Percentiles rank a stretch among this genome's conserved stretches.
These are phyloP conservation scores for Tetrao urogallus DNA, from an alignment of 2,113 vertebrate genomes.

Conservation along the genomic window DNA sequence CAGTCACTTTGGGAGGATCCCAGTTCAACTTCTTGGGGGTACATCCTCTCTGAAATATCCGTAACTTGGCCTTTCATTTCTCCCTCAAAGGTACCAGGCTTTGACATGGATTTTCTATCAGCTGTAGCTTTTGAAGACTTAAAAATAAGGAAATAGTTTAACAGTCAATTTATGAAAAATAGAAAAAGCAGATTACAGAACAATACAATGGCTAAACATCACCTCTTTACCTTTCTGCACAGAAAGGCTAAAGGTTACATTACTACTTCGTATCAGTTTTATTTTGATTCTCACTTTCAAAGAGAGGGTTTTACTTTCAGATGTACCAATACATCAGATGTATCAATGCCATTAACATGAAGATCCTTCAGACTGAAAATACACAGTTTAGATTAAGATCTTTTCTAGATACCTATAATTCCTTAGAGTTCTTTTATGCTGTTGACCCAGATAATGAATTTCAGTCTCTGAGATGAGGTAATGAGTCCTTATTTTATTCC, in stretches of 20 bases:
- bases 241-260: not conserved
- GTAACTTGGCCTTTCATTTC: conserved; percentile 86
- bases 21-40: conserved; percentile 86
- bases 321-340: not conserved
- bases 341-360: not conserved
- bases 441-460: not conserved
- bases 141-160: conserved; percentile 19
- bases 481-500: not conserved
- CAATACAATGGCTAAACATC: not conserved
- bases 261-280: not conserved
- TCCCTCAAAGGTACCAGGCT: conserved; percentile 86
- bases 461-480: not conserved
- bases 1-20: conserved; percentile 86
- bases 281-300: not conserved
- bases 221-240: not conserved
- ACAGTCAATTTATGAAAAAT: not conserved
- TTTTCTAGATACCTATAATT: not conserved
- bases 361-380: not conserved
- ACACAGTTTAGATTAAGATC: not conserved
- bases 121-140: conserved; percentile 93
- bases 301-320: not conserved
- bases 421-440: not conserved
- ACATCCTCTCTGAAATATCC: conserved; percentile 82
- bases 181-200: not conserved
- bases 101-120: conserved; percentile 88